Percentiles rank a stretch among this genome's conserved stretches.
Evolutionary conservation across 37 sponge, comb jelly and placozoan species (phyloP).

Genomic region (Haliclona indistincta): DNA sequence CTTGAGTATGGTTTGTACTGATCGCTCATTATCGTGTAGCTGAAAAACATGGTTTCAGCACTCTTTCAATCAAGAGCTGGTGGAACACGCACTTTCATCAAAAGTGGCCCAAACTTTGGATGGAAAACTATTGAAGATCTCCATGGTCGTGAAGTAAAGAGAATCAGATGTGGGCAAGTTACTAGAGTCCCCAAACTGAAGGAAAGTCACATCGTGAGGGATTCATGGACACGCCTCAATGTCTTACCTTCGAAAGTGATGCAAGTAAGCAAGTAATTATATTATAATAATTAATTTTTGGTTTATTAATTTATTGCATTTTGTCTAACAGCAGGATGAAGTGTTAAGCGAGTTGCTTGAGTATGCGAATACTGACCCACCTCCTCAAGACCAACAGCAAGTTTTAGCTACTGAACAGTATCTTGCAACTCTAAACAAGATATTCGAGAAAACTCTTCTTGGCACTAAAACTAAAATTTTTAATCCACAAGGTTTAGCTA

Average conservation of each 20-base stretch:
- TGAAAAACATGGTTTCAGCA: slow-evolving; percentile 28
- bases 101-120: too few species aligned
- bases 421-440: slow-evolving; percentile 5
- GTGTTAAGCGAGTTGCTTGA: slow-evolving; percentile 29
- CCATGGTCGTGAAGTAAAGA: too few species aligned
- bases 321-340: slow-evolving; percentile 22
- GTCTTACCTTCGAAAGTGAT: too few species aligned
- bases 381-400: slow-evolving; percentile 6
- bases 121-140: too few species aligned
- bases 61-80: neutral
- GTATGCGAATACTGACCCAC: slow-evolving; percentile 5
- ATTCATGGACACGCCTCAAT: too few species aligned
- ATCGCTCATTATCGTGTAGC: too few species aligned
- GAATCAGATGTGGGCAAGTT: too few species aligned
- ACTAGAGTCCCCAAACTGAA: too few species aligned
- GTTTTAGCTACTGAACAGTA: neutral
- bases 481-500: too few species aligned
- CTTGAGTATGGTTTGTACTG: too few species aligned
- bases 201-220: too few species aligned
- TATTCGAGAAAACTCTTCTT: slow-evolving; percentile 23
- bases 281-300: neutral
- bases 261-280: slow-evolving; percentile 7
- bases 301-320: neutral
- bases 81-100: slow-evolving; percentile 1
- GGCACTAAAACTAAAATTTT: too few species aligned